Base-by-base conservation (phyloP, 2,888 invertebrate species). In the Amphipyra tragopoginis region DNA sequence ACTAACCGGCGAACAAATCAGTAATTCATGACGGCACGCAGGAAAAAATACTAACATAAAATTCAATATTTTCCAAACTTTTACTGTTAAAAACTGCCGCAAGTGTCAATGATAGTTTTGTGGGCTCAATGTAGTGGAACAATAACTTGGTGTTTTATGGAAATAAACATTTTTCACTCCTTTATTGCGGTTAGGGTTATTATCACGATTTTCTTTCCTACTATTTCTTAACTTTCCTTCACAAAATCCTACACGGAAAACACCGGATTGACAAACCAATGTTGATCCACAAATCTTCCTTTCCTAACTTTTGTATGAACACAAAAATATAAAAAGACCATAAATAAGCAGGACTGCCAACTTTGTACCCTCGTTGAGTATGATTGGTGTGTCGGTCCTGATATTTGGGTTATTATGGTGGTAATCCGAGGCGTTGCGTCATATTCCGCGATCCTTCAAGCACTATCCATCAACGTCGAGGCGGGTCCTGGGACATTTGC, bases 381-480 rank as follows among this genome's bases (percentile, higher is more conserved):
- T 72, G 60, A 73, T 58, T 72, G 63, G 68, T 64, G 58, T 64
- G 44, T 14, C 53, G 45, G 53, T 56, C 48, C 60, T 53, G 59
- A 66, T 66, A 73, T 72, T 60, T 42, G 51, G 61, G 58, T 64
- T 74, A 73, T 73, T 77, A 77, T 45, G 29, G 44, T 40, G 55
- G 63, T 64, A 68, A 73, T 73, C 59, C 48, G 56, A 50, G 14
- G 61, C 34, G 29, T 53, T 52, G 40, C 54, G 36, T 45, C 59
- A 64, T 45, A 44, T 58, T 47, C 52, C 45, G 13, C 55, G 34
- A 39, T 48, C 40, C 58, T 52, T 39, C 42, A 49, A 14, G 50
- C 54, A 64, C 63, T 49, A 73, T 77, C 70, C 65, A 75, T 75
- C 78, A 73, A 74, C 43, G 71, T 68, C 64, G 55, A 11, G 14